Base-by-base conservation (phyloP, 2,797 vertebrate genomes). In the Okamejei kenojei region DNA sequence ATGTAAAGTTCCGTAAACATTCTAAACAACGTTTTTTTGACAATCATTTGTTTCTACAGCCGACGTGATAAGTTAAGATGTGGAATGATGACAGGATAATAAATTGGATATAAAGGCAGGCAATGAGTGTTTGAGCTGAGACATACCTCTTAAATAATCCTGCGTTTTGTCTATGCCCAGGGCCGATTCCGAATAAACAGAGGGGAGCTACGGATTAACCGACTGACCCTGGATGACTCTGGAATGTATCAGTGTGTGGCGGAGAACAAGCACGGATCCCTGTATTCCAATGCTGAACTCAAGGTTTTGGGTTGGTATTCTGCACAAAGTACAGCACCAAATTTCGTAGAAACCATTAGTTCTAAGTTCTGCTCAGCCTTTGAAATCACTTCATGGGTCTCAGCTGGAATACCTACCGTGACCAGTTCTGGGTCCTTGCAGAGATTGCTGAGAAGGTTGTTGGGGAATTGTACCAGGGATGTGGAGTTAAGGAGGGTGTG, bases 221-320 rank as follows among this genome's bases (percentile, higher is more conserved):
- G 96, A 0, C 95, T 99, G 96, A 97, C 95, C 4, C 97, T 98
- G 91, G 96, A 97, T 0, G 97, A 99, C 94, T 97, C 98, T 0
- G 98, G 98, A 94, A 98, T 99, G 98, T 99, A 99, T 95, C 99
- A 99, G 94, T 99, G 99, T 95, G 97, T 98, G 74, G 98, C 98
- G 23, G 98, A 98, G 95, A 99, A 98, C 94, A 94, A 3, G 0
- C 96, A 98, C 0, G 98, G 98, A 93, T 94, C 96, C 94, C 98
- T 99, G 95, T 98, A 98, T 93, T 97, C 98, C 95, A 98, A 97
- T 35, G 98, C 98, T 10, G 98, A 99, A 94, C 95, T 99, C 94
- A 98, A 97, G 93, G 98, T 99, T 94, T 96, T 98, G 58, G 98
- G 99, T 99, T 95, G 97, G 98, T 96, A 61, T 81, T 68, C 68